Base-by-base conservation (phyloP, 2,888 invertebrate species). In the Malthinus seriepunctatus region DNA sequence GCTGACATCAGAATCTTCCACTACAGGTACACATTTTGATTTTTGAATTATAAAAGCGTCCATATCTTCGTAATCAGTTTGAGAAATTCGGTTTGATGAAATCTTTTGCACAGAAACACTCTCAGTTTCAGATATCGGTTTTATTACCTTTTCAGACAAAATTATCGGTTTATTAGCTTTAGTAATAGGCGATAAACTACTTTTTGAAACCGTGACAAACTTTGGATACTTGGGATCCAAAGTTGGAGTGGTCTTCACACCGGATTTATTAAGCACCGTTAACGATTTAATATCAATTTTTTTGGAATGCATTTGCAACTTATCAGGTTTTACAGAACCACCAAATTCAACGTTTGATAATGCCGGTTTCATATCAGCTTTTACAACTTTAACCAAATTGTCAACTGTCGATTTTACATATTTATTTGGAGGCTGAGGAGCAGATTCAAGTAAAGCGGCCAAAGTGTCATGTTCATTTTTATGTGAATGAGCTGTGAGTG, bases 1-100 rank as follows among this genome's bases (percentile, higher is more conserved):
- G 5, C 23, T 5, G 23, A 44, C 9, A 34, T 49, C 52, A 5
- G 10, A 15, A 8, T 55, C 51, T 51, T 44, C 11, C 12, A 32
- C 14, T 5, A 51, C 51, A 3, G 60, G 51, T 7, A 64, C 33
- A 46, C 65, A 69, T 51, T 71, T 71, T 4, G 71, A 67, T 62
- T 76, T 77, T 38, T 75, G 72, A 46, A 79, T 78, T 3, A 79
- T 75, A 63, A 76, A 79, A 2, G 76, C 71, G 62, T 79, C 76
- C 11, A 78, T 75, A 60, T 78, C 78, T 60, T 79, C 79, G 8
- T 74, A 42, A 46, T 33, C 69, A 54, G 78, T 78, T 59, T 76
- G 72, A 57, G 65, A 73, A 8, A 65, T 66, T 23, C 73, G 56
- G 54, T 73, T 74, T 3, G 70, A 66, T 7, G 69, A 66, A 9